These are phyloP conservation scores for Crenuchus spilurus DNA, from an alignment of 2,797 vertebrate species.

Conservation along the genomic window DNA sequence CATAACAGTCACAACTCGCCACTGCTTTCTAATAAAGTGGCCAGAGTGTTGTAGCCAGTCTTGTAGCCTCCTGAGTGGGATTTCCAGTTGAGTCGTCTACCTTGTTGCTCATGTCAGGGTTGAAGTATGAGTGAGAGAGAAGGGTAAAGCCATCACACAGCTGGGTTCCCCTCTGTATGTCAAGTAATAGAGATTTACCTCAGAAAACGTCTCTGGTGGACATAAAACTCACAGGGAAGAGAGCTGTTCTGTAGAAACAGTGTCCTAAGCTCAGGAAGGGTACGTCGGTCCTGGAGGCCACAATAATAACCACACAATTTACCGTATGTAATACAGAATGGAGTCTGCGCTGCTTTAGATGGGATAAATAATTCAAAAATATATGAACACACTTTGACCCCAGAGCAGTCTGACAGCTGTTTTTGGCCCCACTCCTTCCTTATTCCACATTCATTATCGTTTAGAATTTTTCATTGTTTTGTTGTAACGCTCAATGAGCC, in stretches of 20 bases:
- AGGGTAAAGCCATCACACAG: slow-evolving; percentile 40
- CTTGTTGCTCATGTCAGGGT: slow-evolving; percentile 19
- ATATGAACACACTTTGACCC: slow-evolving; percentile 21
- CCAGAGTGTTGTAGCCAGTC: too few species aligned
- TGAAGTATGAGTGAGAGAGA: slow-evolving; percentile 31
- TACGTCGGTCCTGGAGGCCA: background rate
- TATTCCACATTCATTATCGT: background rate
- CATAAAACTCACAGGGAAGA: slow-evolving; percentile 16
- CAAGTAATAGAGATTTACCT: slow-evolving; percentile 43
- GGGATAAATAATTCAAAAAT: slow-evolving; percentile 12
- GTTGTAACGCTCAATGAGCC: background rate
- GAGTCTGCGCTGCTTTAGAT: background rate
- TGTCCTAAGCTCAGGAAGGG: background rate
- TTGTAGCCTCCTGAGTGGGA: slow-evolving; percentile 25
- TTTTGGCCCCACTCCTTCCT: background rate
- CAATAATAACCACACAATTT: slow-evolving; percentile 14
- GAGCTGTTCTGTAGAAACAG: background rate
- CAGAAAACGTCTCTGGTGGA: slow-evolving; percentile 25
- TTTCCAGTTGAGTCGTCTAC: background rate
- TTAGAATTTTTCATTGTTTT: background rate
- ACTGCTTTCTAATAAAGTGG: too few species aligned
- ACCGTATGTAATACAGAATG: background rate
- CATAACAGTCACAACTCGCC: too few species aligned
- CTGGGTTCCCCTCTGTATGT: slow-evolving; percentile 34
- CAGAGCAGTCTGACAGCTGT: background rate